These are phyloP conservation scores for Herminia tarsipennalis DNA, from an alignment of 2,888 invertebrate species.

Conservation along the genomic window DNA sequence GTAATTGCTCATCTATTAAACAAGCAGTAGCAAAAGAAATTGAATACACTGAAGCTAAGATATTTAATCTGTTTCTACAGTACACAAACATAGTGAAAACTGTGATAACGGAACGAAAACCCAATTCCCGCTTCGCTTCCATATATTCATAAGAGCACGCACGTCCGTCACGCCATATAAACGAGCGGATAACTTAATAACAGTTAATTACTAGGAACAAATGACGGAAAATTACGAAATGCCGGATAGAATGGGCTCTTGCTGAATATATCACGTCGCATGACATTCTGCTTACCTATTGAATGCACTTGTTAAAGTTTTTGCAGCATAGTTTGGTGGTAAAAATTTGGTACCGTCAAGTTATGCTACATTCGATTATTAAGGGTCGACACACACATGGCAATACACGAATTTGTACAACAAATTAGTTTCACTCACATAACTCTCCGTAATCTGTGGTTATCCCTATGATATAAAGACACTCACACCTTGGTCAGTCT, in stretches of 20 bases:
- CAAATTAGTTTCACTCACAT: too few species aligned
- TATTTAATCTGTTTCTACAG: too few species aligned
- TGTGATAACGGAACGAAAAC: slow-evolving; percentile 51
- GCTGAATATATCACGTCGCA: not conserved
- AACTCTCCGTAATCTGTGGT: too few species aligned
- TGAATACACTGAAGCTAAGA: too few species aligned
- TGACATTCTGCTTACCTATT: not conserved
- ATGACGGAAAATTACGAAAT: slow-evolving; percentile 59
- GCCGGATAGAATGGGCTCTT: slow-evolving; percentile 42
- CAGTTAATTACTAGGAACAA: slow-evolving; percentile 64
- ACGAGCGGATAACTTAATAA: slow-evolving; percentile 52
- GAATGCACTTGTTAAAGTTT: not conserved
- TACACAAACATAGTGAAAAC: slow-evolving; percentile 35
- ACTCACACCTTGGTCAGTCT: too few species aligned
- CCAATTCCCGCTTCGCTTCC: slow-evolving; percentile 50
- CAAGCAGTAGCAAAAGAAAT: too few species aligned
- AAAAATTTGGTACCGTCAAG: not conserved
- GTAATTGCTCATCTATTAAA: too few species aligned
- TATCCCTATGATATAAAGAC: too few species aligned
- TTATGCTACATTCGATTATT: not conserved
- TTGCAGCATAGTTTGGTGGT: not conserved
- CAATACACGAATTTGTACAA: too few species aligned
- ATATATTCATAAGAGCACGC: slow-evolving; percentile 41
- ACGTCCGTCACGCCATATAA: slow-evolving; percentile 42
- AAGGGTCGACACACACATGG: too few species aligned